These are phyloP conservation scores for Agrypnia vestita DNA, from an alignment of 1,140 invertebrate species.

Conservation along the genomic window DNA sequence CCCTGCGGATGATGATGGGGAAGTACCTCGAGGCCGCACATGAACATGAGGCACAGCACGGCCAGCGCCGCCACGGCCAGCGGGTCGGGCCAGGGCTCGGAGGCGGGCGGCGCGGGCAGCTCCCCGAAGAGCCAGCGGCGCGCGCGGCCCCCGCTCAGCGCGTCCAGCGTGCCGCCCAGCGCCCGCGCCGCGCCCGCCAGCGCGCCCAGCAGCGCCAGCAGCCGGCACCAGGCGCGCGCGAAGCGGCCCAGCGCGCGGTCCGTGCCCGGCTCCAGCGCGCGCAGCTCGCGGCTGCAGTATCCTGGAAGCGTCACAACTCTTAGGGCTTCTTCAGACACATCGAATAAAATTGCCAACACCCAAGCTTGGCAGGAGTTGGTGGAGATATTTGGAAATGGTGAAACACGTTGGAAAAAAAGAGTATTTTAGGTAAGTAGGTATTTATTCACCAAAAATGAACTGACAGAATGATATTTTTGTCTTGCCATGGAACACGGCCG, in stretches of 20 bases:
- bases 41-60: constrained; percentile 79
- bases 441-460: no score
- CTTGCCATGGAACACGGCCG: no score
- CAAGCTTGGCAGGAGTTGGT: no score
- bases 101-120: constrained; percentile 71
- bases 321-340: no score
- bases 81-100: constrained; percentile 81
- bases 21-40: constrained; percentile 79
- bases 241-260: constrained; percentile 71
- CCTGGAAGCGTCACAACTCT: constrained; percentile 22
- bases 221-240: constrained; percentile 76
- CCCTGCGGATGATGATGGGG: no score
- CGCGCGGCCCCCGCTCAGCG: constrained; percentile 76
- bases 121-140: constrained; percentile 74
- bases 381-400: no score
- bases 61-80: constrained; percentile 79
- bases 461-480: no score
- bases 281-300: constrained; percentile 22
- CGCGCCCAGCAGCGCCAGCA: constrained; percentile 76
- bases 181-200: constrained; percentile 77
- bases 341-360: no score
- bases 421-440: no score
- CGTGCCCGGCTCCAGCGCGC: constrained; percentile 60
- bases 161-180: constrained; percentile 78
- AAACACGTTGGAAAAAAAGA: no score